Evolutionary conservation across 2,888 invertebrate genomes (phyloP).

Genomic region (Melinaea menophilus): DNA sequence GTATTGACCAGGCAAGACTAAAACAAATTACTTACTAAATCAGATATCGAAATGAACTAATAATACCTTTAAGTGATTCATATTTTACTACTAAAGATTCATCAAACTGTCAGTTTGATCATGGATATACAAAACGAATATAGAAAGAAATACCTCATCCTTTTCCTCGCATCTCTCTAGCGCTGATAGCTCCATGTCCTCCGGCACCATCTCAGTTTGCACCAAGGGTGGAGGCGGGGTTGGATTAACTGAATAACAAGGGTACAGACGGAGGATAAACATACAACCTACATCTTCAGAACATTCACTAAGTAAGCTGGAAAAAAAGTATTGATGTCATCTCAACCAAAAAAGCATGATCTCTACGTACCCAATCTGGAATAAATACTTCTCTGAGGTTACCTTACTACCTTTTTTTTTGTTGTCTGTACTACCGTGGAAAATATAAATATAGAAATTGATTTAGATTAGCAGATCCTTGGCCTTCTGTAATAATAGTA

Average conservation of each 20-base stretch:
- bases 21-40: conserved; percentile 1
- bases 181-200: conserved; percentile 42
- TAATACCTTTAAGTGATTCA: not conserved
- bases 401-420: conserved; percentile 13
- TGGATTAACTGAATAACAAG: conserved; percentile 48
- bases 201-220: conserved; percentile 37
- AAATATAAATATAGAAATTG: conserved; percentile 8
- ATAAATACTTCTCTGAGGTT: conserved; percentile 22
- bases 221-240: conserved; percentile 32
- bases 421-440: conserved; percentile 23
- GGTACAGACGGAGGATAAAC: conserved; percentile 44
- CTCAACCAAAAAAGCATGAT: conserved; percentile 26
- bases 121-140: conserved; percentile 3
- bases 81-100: too few species aligned
- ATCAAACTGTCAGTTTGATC: too few species aligned
- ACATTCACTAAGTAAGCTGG: conserved; percentile 36
- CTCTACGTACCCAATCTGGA: conserved; percentile 20
- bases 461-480: conserved; percentile 28
- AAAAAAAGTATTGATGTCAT: conserved; percentile 38
- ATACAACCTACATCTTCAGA: conserved; percentile 35
- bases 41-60: not conserved
- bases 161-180: conserved; percentile 35
- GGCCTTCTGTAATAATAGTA: conserved; percentile 58
- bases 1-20: conserved; percentile 21
- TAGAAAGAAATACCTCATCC: conserved; percentile 42